Evolutionary conservation across 2,113 vertebrate genomes (phyloP).

Genomic region (Platichthys flesus): DNA sequence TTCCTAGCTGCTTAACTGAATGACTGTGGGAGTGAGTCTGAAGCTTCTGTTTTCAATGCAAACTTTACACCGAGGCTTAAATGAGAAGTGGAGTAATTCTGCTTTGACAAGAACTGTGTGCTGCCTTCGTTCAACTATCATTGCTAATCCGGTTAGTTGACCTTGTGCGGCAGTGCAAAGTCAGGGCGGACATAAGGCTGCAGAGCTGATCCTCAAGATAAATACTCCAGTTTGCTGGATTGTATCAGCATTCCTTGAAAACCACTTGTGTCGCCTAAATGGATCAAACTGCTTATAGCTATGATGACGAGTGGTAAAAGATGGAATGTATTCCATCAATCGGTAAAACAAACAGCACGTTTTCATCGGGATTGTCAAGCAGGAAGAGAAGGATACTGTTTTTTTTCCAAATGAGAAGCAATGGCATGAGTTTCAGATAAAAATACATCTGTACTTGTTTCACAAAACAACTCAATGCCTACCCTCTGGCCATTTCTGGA

Average conservation of each 20-base stretch:
- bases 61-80: constrained; percentile 42
- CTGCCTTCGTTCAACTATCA: constrained; percentile 30
- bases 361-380: background rate
- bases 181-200: constrained; percentile 10
- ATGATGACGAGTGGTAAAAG: constrained; percentile 7
- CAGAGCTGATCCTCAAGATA: constrained; percentile 14
- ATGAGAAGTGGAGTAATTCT: constrained; percentile 31
- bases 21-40: constrained; percentile 22
- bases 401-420: background rate
- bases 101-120: constrained; percentile 35
- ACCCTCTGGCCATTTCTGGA: background rate
- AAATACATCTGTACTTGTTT: background rate
- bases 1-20: constrained; percentile 57
- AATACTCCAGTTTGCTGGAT: constrained; percentile 36
- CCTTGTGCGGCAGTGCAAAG: constrained; percentile 28
- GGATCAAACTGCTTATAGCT: constrained; percentile 29
- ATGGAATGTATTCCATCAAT: too few relatives aligned
- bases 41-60: constrained; percentile 24
- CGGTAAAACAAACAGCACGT: too few relatives aligned
- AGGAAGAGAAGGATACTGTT: background rate
- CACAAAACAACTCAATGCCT: background rate
- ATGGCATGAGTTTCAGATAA: background rate
- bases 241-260: constrained; percentile 31
- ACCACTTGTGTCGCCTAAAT: constrained; percentile 19
- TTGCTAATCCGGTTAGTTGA: constrained; percentile 55